Evolutionary conservation across 2,888 invertebrate species (phyloP).

Genomic region (Eubasilissa splendida): DNA sequence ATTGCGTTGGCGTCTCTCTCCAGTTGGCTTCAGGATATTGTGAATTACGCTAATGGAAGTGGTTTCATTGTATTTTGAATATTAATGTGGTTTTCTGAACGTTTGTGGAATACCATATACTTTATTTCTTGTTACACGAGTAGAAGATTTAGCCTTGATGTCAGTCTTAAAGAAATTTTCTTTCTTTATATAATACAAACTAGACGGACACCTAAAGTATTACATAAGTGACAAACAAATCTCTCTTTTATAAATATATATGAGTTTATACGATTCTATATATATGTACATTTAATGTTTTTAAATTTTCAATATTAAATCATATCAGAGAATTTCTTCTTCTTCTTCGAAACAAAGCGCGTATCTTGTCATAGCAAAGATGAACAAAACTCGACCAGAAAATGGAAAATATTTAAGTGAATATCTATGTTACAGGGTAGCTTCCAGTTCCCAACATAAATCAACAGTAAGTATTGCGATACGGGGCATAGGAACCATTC

Average conservation of each 20-base stretch:
- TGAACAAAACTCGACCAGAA: no score
- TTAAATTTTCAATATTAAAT: no score
- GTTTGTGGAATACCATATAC: neutral
- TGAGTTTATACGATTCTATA: no score
- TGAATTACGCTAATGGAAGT: neutral
- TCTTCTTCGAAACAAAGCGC: no score
- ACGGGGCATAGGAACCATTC: conserved; percentile 30
- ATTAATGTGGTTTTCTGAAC: conserved; percentile 25
- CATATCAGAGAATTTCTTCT: no score
- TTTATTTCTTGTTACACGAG: neutral
- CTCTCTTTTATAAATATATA: no score
- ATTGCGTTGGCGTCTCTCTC: neutral
- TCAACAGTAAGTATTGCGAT: conserved; percentile 45
- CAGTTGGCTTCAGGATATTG: neutral
- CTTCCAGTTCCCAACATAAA: conserved; percentile 28
- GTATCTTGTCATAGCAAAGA: no score
- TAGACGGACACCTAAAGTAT: no score
- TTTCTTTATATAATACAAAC: no score
- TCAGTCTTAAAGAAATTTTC: neutral
- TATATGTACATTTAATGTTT: no score
- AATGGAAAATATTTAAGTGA: conserved; percentile 3
- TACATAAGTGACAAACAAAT: no score
- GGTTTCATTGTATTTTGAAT: conserved; percentile 24
- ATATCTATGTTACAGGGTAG: conserved; percentile 10
- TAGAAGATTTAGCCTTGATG: neutral